These are phyloP conservation scores for Eristalinus aeneus DNA, from an alignment of 2,888 invertebrate species.

Conservation along the genomic window DNA sequence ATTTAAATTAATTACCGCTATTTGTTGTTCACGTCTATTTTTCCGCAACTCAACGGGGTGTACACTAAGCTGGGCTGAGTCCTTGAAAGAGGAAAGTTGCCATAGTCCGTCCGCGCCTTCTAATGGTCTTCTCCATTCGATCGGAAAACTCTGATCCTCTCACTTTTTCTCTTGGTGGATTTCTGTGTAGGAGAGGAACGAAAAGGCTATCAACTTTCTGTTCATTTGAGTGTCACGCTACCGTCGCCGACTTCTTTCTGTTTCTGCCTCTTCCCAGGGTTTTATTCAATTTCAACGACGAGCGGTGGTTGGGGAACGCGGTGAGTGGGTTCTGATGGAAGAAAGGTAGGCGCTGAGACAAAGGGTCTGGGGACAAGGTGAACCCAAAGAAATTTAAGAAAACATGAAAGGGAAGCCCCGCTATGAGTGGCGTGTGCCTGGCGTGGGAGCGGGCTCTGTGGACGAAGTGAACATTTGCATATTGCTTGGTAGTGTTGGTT, in stretches of 20 bases:
- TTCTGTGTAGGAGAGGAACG: background rate
- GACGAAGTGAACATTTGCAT: slow-evolving; percentile 27
- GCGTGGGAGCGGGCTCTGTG: background rate
- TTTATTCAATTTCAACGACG: slow-evolving; percentile 46
- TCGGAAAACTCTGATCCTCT: slow-evolving; percentile 7
- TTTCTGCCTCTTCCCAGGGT: background rate
- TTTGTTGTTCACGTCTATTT: slow-evolving; percentile 28
- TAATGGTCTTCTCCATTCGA: slow-evolving; percentile 1
- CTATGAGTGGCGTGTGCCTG: too few relatives aligned
- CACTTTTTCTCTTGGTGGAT: background rate
- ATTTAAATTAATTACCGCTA: slow-evolving; percentile 28
- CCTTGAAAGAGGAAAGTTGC: background rate
- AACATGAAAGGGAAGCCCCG: slow-evolving; percentile 27
- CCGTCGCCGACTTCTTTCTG: slow-evolving; percentile 24
- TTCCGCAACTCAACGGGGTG: slow-evolving; percentile 18
- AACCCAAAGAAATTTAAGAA: slow-evolving; percentile 23
- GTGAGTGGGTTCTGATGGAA: slow-evolving; percentile 19
- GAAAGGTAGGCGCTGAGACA: slow-evolving; percentile 3
- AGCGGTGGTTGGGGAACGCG: slow-evolving; percentile 3
- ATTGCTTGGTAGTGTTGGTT: slow-evolving; percentile 1
- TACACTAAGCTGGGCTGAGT: background rate
- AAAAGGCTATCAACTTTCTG: slow-evolving; percentile 26
- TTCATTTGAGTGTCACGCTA: slow-evolving; percentile 50
- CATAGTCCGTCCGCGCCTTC: background rate
- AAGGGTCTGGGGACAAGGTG: background rate